Evolutionary conservation across 2,888 invertebrate species (phyloP).

Genomic region (Aromia moschata): DNA sequence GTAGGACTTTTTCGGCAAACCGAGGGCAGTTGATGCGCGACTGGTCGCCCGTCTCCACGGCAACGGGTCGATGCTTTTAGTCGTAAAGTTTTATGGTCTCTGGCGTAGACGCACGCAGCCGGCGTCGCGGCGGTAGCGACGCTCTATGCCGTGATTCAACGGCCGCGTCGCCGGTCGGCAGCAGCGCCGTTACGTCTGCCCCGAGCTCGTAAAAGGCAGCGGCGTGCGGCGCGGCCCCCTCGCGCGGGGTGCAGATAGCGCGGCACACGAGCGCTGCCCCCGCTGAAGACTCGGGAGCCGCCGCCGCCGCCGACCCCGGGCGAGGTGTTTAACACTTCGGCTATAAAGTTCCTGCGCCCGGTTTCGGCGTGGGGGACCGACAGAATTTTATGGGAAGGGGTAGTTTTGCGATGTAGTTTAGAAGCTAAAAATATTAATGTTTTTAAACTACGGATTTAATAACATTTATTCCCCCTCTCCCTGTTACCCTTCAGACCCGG

Average conservation of each 20-base stretch:
- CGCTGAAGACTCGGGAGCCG: conserved; percentile 27
- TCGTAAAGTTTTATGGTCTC: conserved; percentile 64
- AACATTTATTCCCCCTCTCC: too few relatives aligned
- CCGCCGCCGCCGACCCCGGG: conserved; percentile 21
- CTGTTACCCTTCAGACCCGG: too few relatives aligned
- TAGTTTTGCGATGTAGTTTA: too few relatives aligned
- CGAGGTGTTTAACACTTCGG: conserved; percentile 34
- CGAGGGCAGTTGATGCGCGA: conserved; percentile 26
- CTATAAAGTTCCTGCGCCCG: conserved; percentile 31
- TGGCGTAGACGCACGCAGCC: conserved; percentile 58
- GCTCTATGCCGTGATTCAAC: conserved; percentile 56
- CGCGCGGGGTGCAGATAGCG: conserved; percentile 30
- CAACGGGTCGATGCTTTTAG: conserved; percentile 63
- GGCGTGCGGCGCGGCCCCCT: conserved; percentile 42
- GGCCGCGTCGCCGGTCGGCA: conserved; percentile 52
- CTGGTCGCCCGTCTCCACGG: conserved; percentile 56
- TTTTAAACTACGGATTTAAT: too few relatives aligned
- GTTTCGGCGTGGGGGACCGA: conserved; percentile 17
- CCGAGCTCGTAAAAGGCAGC: conserved; percentile 57
- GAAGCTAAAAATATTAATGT: too few relatives aligned
- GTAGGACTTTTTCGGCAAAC: too few relatives aligned
- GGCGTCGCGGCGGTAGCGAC: conserved; percentile 56
- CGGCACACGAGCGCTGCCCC: conserved; percentile 38
- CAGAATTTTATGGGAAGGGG: too few relatives aligned
- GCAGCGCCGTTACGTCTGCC: conserved; percentile 58